phyloP scores from a whole-genome alignment of 2,888 invertebrate genomes.

The Oligia strigilis region DNA sequence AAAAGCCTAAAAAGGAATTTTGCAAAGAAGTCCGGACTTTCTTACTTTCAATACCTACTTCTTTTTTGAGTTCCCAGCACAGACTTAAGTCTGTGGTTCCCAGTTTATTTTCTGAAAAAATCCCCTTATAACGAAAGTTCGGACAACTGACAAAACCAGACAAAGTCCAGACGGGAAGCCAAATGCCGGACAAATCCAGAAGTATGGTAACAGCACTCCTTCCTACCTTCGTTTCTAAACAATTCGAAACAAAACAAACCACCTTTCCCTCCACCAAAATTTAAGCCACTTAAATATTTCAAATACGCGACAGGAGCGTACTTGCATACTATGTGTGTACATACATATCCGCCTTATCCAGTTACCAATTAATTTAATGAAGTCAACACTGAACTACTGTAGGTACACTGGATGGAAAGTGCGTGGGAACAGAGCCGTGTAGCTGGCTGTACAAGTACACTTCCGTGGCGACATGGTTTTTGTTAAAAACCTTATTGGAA shows the following conservation, averaged over 20 bases:
- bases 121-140: not conserved
- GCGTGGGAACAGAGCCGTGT: conserved; percentile 46
- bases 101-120: not conserved
- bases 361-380: conserved; percentile 61
- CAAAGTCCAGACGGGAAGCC: not conserved
- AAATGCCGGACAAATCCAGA: not conserved
- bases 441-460: conserved; percentile 24
- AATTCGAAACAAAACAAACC: conserved; percentile 8
- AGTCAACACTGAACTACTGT: conserved; percentile 52
- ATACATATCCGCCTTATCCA: conserved; percentile 22
- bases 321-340: not conserved
- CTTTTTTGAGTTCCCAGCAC: not conserved
- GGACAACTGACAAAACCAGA: not conserved
- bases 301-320: conserved; percentile 15
- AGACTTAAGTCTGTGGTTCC: not conserved
- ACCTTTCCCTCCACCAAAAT: not conserved
- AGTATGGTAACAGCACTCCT: not conserved
- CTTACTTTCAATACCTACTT: not conserved
- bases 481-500: conserved; percentile 45
- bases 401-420: conserved; percentile 46
- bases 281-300: conserved; percentile 36
- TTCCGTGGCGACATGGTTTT: conserved; percentile 34
- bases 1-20: too few species aligned
- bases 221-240: not conserved
- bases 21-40: not conserved